Evolutionary conservation across 2,797 vertebrate species (phyloP).

Genomic region (Pseudotriccus pelzelni): DNA sequence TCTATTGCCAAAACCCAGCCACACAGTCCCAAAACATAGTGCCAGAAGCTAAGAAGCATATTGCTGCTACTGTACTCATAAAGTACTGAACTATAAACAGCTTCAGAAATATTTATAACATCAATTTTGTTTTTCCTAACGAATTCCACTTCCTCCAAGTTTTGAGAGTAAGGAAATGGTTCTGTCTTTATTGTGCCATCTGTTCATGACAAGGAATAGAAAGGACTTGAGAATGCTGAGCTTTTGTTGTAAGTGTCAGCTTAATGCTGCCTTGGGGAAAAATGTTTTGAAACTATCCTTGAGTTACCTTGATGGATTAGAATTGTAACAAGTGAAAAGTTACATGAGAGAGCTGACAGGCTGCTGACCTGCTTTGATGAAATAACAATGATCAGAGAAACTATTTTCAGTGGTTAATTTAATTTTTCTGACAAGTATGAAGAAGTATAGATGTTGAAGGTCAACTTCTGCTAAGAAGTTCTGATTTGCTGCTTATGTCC

Average conservation of each 20-base stretch:
- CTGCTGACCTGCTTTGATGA: constrained; percentile 41
- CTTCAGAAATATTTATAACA: background rate
- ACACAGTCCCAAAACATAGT: background rate
- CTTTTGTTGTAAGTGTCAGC: constrained; percentile 2
- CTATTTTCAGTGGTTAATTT: constrained; percentile 49
- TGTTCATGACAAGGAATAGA: background rate
- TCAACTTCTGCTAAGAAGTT: background rate
- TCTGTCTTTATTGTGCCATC: constrained; percentile 11
- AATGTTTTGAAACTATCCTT: constrained; percentile 36
- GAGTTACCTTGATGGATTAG: constrained; percentile 32
- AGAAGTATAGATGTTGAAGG: background rate
- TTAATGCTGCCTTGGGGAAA: constrained; percentile 7
- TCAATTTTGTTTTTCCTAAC: background rate
- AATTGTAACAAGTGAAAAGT: background rate
- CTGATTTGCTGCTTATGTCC: background rate
- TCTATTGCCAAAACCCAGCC: background rate
- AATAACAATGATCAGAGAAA: constrained; percentile 27
- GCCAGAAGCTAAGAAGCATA: background rate
- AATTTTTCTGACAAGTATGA: constrained; percentile 38
- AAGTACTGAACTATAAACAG: background rate
- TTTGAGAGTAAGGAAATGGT: background rate
- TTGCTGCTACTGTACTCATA: background rate
- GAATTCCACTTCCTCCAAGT: background rate
- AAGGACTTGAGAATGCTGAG: background rate
- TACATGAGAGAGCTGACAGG: constrained; percentile 3